A percentile compares a stretch with the other conserved stretches of the same genome.
Evolutionary conservation across 2,797 vertebrate genomes (phyloP).

Genomic region (Peromyscus attwateri): DNA sequence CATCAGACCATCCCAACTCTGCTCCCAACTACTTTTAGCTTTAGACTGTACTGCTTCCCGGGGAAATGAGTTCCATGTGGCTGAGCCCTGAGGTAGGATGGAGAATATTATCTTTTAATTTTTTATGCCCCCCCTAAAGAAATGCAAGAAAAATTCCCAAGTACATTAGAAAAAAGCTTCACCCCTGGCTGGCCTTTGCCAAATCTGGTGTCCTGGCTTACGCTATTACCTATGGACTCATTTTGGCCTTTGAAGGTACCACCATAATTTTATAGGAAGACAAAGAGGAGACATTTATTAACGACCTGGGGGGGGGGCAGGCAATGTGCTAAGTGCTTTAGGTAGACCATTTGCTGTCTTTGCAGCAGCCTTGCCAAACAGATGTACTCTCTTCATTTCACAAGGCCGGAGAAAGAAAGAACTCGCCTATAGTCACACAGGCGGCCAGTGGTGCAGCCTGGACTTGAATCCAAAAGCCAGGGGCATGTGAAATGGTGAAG

Average conservation of each 20-base stretch:
- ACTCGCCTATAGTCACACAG: background rate
- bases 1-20: background rate
- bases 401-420: background rate
- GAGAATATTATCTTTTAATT: constrained; percentile 56
- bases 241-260: constrained; percentile 26
- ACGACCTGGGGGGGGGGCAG: background rate
- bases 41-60: background rate
- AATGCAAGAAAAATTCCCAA: background rate
- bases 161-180: background rate
- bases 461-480: background rate
- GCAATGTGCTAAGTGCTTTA: background rate
- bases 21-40: background rate
- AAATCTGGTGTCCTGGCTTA: background rate
- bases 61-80: constrained; percentile 62
- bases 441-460: background rate
- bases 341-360: background rate
- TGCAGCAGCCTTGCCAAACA: background rate
- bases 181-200: constrained; percentile 1
- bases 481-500: background rate
- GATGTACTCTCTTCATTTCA: background rate
- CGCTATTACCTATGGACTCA: background rate
- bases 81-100: background rate
- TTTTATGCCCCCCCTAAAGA: background rate
- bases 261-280: background rate
- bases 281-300: constrained; percentile 4